Evolutionary conservation across 1,140 invertebrate species (phyloP), one percentile per base, ranked within the genome.

Genomic region (Phenacoccus solenopsis): DNA sequence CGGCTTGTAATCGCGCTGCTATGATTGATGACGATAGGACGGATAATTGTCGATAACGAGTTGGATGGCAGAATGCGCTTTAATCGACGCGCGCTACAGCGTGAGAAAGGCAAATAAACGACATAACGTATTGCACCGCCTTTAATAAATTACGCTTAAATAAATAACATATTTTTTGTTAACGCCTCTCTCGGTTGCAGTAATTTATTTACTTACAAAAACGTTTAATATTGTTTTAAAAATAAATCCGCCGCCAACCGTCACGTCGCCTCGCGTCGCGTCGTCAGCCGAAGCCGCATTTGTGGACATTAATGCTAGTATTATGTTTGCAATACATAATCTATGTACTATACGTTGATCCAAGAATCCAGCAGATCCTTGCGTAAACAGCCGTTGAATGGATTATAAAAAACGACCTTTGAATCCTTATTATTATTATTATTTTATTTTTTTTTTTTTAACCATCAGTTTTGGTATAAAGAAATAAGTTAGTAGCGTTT

Each of bases 11-110:
- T 64, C 59, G 25, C 25, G 59, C 38, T 49, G 38, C 38, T 64
- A 64, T 64, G 59, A 64, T 64, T 64, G 59, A 64, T 64, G 59
- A 49, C 38, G 38, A 64, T 64, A 27, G 59, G 59, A 27, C 9
- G 59, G 59, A 64, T 64, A 64, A 64, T 64, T 64, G 59, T 64
- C 59, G 25, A 64, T 64, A 64, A 64, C 21, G 59, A 64, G 59
- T 64, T 64, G 22, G 22, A 64, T 64, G 25, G 59, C 21, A 64
- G 59, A 64, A 27, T 64, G 59, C 12, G 59, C 22, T 64, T 64
- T 64, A 27, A 64, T 64, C 59, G 59, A 64, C 59, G 25, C 25
- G 59, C 59, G 59, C 13, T 64, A 64, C 59, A 25, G 59, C 59
- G 25, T 64, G 59, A 64, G 59, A 64, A 64, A 64, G 9, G 25